phyloP scores from a whole-genome alignment of 2,888 invertebrate species.

The Odontomyia ornata region DNA sequence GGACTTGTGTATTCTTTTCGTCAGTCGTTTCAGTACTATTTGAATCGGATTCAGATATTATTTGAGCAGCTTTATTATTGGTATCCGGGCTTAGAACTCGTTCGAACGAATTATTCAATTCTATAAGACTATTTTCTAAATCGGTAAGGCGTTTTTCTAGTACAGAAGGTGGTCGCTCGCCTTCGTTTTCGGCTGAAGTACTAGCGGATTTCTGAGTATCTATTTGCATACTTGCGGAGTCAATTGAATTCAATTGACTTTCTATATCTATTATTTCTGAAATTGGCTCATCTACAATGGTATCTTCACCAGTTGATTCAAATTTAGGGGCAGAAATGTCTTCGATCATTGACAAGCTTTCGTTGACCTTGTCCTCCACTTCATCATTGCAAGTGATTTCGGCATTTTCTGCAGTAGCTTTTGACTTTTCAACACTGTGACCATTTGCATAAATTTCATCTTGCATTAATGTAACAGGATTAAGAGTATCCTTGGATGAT shows the following conservation, averaged over 20 bases:
- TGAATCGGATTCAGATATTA: slow-evolving; percentile 12
- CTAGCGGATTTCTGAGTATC: not conserved
- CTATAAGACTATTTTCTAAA: slow-evolving; percentile 53
- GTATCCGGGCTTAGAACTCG: slow-evolving; percentile 51
- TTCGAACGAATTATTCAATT: slow-evolving; percentile 52
- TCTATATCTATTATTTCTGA: not conserved
- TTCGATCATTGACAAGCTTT: slow-evolving; percentile 52
- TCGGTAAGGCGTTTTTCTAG: slow-evolving; percentile 54
- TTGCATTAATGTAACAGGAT: no score
- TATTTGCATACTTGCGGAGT: not conserved
- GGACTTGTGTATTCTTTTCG: not conserved
- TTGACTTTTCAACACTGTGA: no score
- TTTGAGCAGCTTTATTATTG: not conserved
- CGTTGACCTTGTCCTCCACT: slow-evolving; percentile 10
- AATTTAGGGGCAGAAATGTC: slow-evolving; percentile 57
- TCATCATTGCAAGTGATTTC: not conserved
- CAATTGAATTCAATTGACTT: not conserved
- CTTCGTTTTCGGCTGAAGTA: not conserved
- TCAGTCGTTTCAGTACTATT: slow-evolving; percentile 7
- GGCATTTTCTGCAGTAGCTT: no score
- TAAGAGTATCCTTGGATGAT: no score
- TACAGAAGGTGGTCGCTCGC: slow-evolving; percentile 42
- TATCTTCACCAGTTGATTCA: slow-evolving; percentile 53
- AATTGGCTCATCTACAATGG: not conserved
- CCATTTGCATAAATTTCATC: no score